These are phyloP conservation scores for Orthonychiurus folsomi DNA, from an alignment of 2,888 invertebrate genomes.

Conservation along the genomic window DNA sequence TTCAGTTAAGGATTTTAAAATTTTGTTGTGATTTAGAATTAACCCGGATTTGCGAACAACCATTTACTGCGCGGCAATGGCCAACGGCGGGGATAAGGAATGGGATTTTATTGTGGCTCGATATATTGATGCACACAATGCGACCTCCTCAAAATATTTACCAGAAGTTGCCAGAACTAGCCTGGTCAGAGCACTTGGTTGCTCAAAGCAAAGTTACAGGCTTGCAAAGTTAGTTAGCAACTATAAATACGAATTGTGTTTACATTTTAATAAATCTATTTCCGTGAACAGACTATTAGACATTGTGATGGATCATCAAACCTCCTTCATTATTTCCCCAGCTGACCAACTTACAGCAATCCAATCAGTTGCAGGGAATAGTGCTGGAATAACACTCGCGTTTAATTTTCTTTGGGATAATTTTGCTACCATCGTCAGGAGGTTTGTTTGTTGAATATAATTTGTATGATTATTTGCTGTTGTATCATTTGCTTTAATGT, in stretches of 20 bases:
- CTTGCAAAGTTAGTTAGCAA: constrained; percentile 16
- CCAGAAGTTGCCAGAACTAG: constrained; percentile 21
- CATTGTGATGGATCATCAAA: constrained; percentile 19
- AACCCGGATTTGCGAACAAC: constrained; percentile 32
- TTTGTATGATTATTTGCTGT: neutral
- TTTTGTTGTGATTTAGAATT: neutral
- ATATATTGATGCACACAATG: constrained; percentile 15
- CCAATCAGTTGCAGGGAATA: constrained; percentile 34
- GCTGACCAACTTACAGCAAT: constrained; percentile 23
- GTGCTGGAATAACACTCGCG: constrained; percentile 22
- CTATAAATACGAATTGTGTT: neutral
- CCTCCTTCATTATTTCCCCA: constrained; percentile 18
- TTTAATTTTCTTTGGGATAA: constrained; percentile 28
- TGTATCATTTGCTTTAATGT: no score
- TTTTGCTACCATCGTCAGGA: constrained; percentile 18
- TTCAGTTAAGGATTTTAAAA: no score
- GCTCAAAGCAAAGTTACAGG: constrained; percentile 23
- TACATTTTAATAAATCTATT: no score
- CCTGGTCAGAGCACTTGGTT: constrained; percentile 28
- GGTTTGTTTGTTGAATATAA: constrained; percentile 10
- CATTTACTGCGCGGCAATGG: constrained; percentile 33
- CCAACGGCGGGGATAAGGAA: constrained; percentile 25
- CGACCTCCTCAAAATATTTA: neutral
- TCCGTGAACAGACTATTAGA: constrained; percentile 20
- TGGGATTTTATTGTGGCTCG: constrained; percentile 26